Base-by-base conservation (phyloP, 2,888 invertebrate genomes). In the Proisotoma minuta region DNA sequence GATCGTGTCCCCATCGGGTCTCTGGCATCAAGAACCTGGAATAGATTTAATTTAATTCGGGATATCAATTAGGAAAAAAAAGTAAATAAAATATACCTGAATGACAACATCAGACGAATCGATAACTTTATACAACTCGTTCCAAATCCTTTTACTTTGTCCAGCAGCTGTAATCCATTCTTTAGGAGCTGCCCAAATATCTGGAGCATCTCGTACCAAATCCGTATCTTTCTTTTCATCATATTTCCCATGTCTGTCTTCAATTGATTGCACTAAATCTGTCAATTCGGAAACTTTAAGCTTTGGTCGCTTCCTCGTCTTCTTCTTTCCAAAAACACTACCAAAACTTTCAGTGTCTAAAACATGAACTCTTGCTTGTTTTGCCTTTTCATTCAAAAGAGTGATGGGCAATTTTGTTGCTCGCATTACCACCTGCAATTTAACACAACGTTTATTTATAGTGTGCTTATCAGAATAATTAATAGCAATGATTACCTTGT, bases 91-190 rank as follows among this genome's bases (percentile, higher is more conserved):
- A n/a, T n/a, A 18, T 62, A 71, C 73, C 68, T 98, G 95, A 27
- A 99, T 79, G 18, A 99, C 80, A 3, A 99, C 96, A 83, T 99
- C 99, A 0, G 98, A 95, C 2, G 98, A 96, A 78, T 99, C 99
- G 59, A 99, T 87, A 27, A 98, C 99, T 84, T 99, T 99, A 77
- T 98, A 96, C 49, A 99, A 79, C 78, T 99, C 99, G 81, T 94
- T 96, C 99, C 99, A 99, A 75, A 99, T 96, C 73, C 99, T 84
- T 79, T 85, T 92, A 74, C 97, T 98, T 79, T 95, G 94, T 0
- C 99, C 96, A 26, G 96, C 95, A 57, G 85, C 87, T 85, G 96
- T 94, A 1, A 96, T 87, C 89, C 94, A 93, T 78, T 98, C 98
- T 67, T 91, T 84, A 51, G 88, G 87, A 20, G 89, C 85, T 72